Percentiles rank a stretch among this genome's conserved stretches.
Conservation (phyloP, 1,140 invertebrate species). For the Ceratosolen solmsi region DNA sequence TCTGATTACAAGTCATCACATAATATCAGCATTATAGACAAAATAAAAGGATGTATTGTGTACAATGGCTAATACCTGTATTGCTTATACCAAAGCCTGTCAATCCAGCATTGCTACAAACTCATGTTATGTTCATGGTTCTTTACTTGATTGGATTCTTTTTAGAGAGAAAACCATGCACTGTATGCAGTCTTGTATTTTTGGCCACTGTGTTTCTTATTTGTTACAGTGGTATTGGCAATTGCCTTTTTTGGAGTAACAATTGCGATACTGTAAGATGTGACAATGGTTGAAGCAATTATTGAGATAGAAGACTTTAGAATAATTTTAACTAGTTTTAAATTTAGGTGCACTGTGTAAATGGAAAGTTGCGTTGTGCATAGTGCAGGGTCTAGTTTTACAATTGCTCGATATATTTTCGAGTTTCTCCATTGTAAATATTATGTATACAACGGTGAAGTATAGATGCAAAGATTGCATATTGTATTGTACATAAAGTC, state of each 20-base stretch:
- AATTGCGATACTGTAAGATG: constrained; percentile 85
- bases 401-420: constrained; percentile 35
- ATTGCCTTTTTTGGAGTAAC: constrained; percentile 92
- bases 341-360: constrained; percentile 37
- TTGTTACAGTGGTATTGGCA: constrained; percentile 96
- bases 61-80: constrained; percentile 98
- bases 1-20: neutral
- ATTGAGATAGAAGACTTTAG: constrained; percentile 36
- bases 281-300: constrained; percentile 74
- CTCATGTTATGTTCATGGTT: constrained; percentile 97
- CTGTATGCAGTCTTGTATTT: constrained; percentile 95
- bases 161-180: constrained; percentile 95
- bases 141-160: constrained; percentile 95
- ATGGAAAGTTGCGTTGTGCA: constrained; percentile 19
- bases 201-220: constrained; percentile 92
- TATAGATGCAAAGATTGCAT: constrained; percentile 42
- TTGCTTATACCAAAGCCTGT: constrained; percentile 96
- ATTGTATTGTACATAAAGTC: constrained; percentile 47
- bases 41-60: constrained; percentile 89
- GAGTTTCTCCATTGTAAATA: constrained; percentile 52
- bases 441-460: constrained; percentile 46
- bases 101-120: constrained; percentile 94
- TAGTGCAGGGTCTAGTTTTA: constrained; percentile 41
- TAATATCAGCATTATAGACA: constrained; percentile 29
- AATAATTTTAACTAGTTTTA: constrained; percentile 45